A percentile compares a stretch with the other conserved stretches of the same genome.
Evolutionary conservation across 2,797 vertebrate genomes (phyloP).

Genomic region (Naso thynnoides): DNA sequence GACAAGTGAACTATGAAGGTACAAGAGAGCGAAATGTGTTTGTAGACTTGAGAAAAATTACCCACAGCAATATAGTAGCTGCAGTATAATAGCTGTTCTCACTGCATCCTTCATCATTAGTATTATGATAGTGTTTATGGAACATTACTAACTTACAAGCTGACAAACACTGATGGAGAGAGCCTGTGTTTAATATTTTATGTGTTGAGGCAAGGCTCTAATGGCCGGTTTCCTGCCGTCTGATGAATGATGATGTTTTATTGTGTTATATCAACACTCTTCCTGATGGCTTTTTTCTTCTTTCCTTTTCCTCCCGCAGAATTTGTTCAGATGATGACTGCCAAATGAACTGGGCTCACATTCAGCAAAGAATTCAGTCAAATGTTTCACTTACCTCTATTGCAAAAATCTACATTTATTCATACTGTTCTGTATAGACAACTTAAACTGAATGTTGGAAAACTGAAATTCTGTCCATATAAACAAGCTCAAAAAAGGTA

Average conservation of each 20-base stretch:
- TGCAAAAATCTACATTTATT: slow-evolving; percentile 99
- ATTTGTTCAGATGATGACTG: slow-evolving; percentile 99
- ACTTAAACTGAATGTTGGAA: slow-evolving; percentile 94
- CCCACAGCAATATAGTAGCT: not conserved
- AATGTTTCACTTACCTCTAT: slow-evolving; percentile 99
- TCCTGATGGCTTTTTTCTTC: not conserved
- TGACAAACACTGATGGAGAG: slow-evolving; percentile 4
- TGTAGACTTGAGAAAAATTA: not conserved
- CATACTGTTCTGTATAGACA: slow-evolving; percentile 99
- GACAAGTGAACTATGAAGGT: slow-evolving; percentile 99
- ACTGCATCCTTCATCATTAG: not conserved
- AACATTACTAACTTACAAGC: slow-evolving; percentile 12
- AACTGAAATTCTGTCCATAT: slow-evolving; percentile 92
- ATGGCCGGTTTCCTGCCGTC: not conserved
- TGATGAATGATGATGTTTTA: not conserved
- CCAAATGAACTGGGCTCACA: slow-evolving; percentile 92
- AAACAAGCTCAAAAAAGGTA: slow-evolving; percentile 75
- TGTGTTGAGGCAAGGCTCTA: not conserved
- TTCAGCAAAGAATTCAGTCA: slow-evolving; percentile 90
- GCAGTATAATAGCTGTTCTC: not conserved
- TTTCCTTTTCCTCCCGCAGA: slow-evolving; percentile 57
- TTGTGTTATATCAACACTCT: not conserved
- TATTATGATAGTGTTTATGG: slow-evolving; percentile 1
- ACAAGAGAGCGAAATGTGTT: slow-evolving; percentile 15
- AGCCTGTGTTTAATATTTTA: not conserved